Evolutionary conservation across 1,140 invertebrate species (phyloP), one percentile per base, ranked within the genome.

Genomic region (Calosoma granatense): DNA sequence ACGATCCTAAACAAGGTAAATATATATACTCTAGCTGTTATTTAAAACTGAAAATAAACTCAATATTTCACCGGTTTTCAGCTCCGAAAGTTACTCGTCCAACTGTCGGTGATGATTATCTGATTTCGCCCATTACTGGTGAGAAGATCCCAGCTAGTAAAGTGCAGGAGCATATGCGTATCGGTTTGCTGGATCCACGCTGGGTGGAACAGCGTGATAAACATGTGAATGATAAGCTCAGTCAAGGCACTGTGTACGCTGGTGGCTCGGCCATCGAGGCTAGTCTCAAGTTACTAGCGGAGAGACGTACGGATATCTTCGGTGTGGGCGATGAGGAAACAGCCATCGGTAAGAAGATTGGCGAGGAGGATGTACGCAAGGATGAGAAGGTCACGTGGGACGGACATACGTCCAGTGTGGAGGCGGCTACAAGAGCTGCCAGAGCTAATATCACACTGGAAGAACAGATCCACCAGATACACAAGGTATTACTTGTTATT

Each of bases 231-330:
- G 93, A 96, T 60, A 89, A 88, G 65, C 76, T 86, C 57, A 23
- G 17, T 9, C 26, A 26, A 12, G 30, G 22, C 21, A 55, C 21
- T 22, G 20, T 23, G 9, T 22, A 53, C 17, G 22, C 20, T 53
- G 20, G 3, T 9, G 20, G 20, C 12, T 85, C 91, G 20, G 91
- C 93, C 17, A 98, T 99, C 65, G 93, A 97, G 63, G 92, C 87
- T 11, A 97, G 90, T 70, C 82, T 99, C 64, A 97, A 97, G 70
- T 86, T 95, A 66, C 77, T 99, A 61, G 97, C 96, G 0, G 96
- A 99, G 69, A 82, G 96, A 63, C 92, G 97, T 88, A 98, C 97
- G 1, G 97, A 99, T 83, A 99, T 99, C 74, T 99, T 99, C 71
- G 97, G 97, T 79, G 88, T 93, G 56, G 97, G 96, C 60, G 92